Percentiles rank a stretch among this genome's conserved stretches.
These are phyloP conservation scores for Oryzias curvinotus DNA, from an alignment of 2,113 vertebrate species.

Conservation along the genomic window DNA sequence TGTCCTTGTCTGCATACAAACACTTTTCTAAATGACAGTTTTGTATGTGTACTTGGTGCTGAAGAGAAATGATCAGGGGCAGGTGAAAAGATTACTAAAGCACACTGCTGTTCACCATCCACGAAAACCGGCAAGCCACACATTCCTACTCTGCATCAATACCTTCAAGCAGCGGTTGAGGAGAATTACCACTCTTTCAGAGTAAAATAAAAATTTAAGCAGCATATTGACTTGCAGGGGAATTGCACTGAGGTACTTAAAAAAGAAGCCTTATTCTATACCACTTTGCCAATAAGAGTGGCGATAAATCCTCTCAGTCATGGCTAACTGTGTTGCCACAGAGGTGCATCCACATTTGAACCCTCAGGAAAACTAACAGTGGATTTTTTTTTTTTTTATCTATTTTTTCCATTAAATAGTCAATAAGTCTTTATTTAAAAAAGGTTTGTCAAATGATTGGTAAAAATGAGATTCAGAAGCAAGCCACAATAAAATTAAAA, in stretches of 20 bases:
- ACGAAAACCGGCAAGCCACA: not conserved
- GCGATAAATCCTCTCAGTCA: not conserved
- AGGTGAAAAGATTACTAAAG: conserved; percentile 17
- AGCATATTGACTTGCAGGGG: not conserved
- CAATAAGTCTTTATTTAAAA: no score
- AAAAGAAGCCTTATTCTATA: not conserved
- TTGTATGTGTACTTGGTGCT: not conserved
- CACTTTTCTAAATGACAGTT: conserved; percentile 1
- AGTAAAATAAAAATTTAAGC: not conserved
- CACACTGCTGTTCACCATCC: not conserved
- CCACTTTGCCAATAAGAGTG: not conserved
- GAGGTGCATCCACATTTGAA: not conserved
- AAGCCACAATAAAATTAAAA: not conserved
- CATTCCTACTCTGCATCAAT: conserved; percentile 5
- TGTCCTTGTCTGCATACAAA: not conserved
- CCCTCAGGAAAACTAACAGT: not conserved
- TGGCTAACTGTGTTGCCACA: not conserved
- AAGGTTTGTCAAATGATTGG: not conserved
- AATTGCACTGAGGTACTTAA: not conserved
- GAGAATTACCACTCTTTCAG: not conserved
- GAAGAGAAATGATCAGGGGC: conserved; percentile 13
- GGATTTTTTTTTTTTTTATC: not conserved
- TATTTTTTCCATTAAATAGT: no score
- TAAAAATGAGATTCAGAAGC: not conserved
- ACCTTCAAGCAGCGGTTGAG: not conserved